A percentile compares a stretch with the other conserved stretches of the same genome.
Evolutionary conservation across 2,113 vertebrate species (phyloP).

Genomic region (Pimephales promelas): DNA sequence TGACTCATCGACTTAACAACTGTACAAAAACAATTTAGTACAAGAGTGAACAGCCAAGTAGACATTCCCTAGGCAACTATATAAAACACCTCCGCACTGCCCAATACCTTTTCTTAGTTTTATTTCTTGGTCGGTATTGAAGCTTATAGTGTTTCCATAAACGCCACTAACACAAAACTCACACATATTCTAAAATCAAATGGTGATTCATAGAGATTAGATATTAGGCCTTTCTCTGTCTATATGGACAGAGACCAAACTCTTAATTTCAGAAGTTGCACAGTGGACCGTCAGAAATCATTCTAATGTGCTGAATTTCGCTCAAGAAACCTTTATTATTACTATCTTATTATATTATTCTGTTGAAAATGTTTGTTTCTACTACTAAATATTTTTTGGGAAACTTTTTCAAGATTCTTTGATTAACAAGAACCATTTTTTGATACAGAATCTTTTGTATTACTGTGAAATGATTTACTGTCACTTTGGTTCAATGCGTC

Average conservation of each 20-base stretch:
- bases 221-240: not conserved
- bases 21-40: slow-evolving; percentile 45
- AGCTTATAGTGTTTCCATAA: slow-evolving; percentile 21
- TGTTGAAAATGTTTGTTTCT: too few species aligned
- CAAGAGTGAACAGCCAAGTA: slow-evolving; percentile 32
- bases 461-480: too few species aligned
- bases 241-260: not conserved
- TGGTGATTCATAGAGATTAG: not conserved
- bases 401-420: not conserved
- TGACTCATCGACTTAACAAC: slow-evolving; percentile 55
- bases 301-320: not conserved
- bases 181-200: slow-evolving; percentile 11
- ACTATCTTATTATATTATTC: too few species aligned
- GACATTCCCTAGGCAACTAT: slow-evolving; percentile 34
- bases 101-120: slow-evolving; percentile 26
- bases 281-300: not conserved
- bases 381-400: too few species aligned
- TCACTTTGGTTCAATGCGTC: too few species aligned
- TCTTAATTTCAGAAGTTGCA: not conserved
- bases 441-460: too few species aligned
- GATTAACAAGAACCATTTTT: not conserved
- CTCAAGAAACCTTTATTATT: not conserved
- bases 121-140: slow-evolving; percentile 8
- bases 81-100: slow-evolving; percentile 38
- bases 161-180: not conserved